Conservation (phyloP, 2,888 invertebrate species). For the Schizotus pectinicornis region DNA sequence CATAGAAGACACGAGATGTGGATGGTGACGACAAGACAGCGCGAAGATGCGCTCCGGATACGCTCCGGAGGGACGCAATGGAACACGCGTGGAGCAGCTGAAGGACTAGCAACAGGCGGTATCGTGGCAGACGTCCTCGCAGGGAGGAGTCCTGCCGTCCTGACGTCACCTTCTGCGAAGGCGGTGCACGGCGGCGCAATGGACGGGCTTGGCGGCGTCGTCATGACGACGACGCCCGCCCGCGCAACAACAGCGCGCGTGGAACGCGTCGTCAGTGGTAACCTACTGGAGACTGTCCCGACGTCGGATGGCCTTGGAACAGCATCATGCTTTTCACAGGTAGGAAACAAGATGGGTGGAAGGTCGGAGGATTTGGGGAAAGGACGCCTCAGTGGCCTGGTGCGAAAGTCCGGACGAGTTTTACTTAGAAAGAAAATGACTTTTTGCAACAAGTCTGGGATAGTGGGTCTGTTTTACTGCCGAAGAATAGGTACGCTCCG, state of each 20-base stretch:
- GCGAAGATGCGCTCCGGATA: conserved; percentile 35
- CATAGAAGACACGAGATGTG: conserved; percentile 45
- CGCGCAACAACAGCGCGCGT: conserved; percentile 52
- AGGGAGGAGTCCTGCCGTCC: conserved; percentile 53
- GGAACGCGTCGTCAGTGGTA: conserved; percentile 55
- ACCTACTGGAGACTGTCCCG: conserved; percentile 41
- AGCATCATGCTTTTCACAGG: conserved; percentile 5
- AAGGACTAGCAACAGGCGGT: conserved; percentile 60
- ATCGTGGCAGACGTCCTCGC: conserved; percentile 51
- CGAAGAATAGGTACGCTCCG: too few species aligned
- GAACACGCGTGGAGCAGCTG: conserved; percentile 53
- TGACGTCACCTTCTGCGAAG: conserved; percentile 55
- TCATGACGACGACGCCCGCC: conserved; percentile 54
- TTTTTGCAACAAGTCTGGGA: conserved; percentile 5
- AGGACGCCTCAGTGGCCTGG: neutral
- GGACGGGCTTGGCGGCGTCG: conserved; percentile 51
- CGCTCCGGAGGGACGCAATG: conserved; percentile 43
- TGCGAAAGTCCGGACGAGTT: neutral
- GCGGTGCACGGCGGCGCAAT: conserved; percentile 57
- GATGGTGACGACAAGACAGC: conserved; percentile 20
- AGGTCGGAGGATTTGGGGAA: neutral
- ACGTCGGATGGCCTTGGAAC: conserved; percentile 42
- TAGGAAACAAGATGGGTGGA: neutral
- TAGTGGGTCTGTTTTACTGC: neutral
- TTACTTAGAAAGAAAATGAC: neutral